Evolutionary conservation across 1,140 invertebrate genomes (phyloP).

Genomic region (Drosophila malerkotliana): DNA sequence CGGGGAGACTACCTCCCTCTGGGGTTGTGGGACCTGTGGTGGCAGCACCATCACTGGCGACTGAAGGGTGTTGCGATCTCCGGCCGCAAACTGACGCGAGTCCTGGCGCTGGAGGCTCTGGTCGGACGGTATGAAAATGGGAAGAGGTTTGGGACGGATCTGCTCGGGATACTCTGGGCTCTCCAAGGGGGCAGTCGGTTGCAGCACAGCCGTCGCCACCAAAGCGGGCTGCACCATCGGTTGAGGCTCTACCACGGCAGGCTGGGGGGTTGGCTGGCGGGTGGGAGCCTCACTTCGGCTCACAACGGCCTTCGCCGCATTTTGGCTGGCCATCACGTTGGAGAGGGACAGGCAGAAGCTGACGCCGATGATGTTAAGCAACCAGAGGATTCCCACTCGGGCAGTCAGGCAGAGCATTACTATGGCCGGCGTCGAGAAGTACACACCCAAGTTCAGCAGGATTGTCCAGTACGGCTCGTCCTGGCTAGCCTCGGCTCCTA

Average conservation of each 20-base stretch:
- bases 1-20: constrained; percentile 26
- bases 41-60: constrained; percentile 64
- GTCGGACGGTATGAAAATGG: constrained; percentile 57
- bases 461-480: rapidly evolving
- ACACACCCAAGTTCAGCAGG: constrained; percentile 54
- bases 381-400: constrained; percentile 69
- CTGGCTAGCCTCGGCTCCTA: constrained; percentile 12
- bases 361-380: constrained; percentile 70
- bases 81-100: constrained; percentile 35
- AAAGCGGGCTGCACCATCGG: constrained; percentile 1
- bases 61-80: constrained; percentile 60
- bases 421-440: constrained; percentile 71
- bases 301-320: constrained; percentile 1
- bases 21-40: constrained; percentile 31
- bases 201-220: not conserved
- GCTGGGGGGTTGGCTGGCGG: constrained; percentile 46
- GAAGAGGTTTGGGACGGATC: constrained; percentile 58
- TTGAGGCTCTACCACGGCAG: constrained; percentile 14
- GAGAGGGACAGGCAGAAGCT: constrained; percentile 73
- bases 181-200: constrained; percentile 16
- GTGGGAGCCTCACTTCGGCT: constrained; percentile 27
- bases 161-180: constrained; percentile 54
- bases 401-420: constrained; percentile 59
- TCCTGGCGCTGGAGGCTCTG: constrained; percentile 45
- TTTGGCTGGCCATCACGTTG: constrained; percentile 52